Conservation (phyloP, 30 jellyfish, hydroid and myxozoan species). For the Cassiopea xamachana region DNA sequence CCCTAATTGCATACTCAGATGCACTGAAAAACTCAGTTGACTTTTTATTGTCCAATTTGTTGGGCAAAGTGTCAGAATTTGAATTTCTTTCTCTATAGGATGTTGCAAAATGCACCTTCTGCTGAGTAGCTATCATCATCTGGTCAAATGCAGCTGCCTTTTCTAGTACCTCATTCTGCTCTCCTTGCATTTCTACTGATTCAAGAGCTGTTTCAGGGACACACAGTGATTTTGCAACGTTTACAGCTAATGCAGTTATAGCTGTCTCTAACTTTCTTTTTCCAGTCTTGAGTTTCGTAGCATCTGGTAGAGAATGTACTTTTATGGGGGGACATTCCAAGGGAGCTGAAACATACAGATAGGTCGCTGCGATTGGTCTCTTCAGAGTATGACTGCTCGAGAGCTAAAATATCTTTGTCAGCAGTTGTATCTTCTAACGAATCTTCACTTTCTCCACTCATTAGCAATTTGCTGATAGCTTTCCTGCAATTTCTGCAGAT, state of each 20-base stretch:
- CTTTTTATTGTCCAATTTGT: constrained; percentile 37
- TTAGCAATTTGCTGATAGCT: constrained; percentile 2
- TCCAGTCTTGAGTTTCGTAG: not conserved
- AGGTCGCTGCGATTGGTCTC: not conserved
- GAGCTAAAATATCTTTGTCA: constrained; percentile 3
- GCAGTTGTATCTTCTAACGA: constrained; percentile 26
- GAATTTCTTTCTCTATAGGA: constrained; percentile 4
- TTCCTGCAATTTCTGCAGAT: constrained; percentile 13
- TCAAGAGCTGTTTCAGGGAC: constrained; percentile 13
- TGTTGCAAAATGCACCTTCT: not conserved
- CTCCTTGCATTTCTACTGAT: not conserved
- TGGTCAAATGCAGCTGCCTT: not conserved
- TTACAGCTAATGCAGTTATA: not conserved
- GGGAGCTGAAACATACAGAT: constrained; percentile 3
- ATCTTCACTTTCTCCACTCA: not conserved
- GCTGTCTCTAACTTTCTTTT: not conserved
- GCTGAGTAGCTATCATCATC: not conserved
- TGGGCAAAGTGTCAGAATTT: constrained; percentile 51
- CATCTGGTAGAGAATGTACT: not conserved
- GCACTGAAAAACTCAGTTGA: constrained; percentile 48
- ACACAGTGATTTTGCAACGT: not conserved
- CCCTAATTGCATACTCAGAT: constrained; percentile 24
- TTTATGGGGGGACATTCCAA: constrained; percentile 4
- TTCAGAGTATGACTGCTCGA: not conserved
- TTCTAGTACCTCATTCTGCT: not conserved